Evolutionary conservation across 1,140 invertebrate species (phyloP).

Genomic region (Goniozus legneri): DNA sequence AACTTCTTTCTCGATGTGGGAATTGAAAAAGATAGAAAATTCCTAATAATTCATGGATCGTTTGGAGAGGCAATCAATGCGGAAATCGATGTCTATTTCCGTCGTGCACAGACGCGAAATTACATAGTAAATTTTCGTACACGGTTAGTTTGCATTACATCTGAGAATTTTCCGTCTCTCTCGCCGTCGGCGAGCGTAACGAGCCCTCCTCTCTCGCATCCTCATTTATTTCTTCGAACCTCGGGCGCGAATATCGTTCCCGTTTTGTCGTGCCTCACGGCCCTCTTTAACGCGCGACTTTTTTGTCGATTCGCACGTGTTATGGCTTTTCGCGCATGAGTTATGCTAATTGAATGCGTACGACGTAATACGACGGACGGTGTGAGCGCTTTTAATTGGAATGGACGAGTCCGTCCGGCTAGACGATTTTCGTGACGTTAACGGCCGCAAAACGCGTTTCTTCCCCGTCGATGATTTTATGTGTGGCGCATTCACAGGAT

Average conservation of each 20-base stretch:
- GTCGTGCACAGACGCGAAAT: too few species aligned
- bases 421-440: slow-evolving; percentile 16
- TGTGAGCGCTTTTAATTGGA: slow-evolving; percentile 42
- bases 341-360: slow-evolving; percentile 50
- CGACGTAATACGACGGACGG: too few species aligned
- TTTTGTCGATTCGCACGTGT: slow-evolving; percentile 32
- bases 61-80: too few species aligned
- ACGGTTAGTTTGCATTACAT: too few species aligned
- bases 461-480: too few species aligned
- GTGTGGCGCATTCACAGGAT: too few species aligned
- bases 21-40: too few species aligned
- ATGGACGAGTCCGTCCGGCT: slow-evolving; percentile 14
- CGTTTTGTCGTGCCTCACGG: slow-evolving; percentile 6
- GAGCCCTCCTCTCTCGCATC: neutral
- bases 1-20: too few species aligned
- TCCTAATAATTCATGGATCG: too few species aligned
- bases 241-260: neutral
- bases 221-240: neutral
- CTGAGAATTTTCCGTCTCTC: too few species aligned
- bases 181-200: neutral
- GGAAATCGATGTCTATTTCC: too few species aligned
- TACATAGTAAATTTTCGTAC: too few species aligned
- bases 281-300: slow-evolving; percentile 31
- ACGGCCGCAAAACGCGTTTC: neutral
- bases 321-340: slow-evolving; percentile 35